These are phyloP conservation scores for Barbus barbus DNA, from an alignment of 2,113 vertebrate genomes.

Conservation along the genomic window DNA sequence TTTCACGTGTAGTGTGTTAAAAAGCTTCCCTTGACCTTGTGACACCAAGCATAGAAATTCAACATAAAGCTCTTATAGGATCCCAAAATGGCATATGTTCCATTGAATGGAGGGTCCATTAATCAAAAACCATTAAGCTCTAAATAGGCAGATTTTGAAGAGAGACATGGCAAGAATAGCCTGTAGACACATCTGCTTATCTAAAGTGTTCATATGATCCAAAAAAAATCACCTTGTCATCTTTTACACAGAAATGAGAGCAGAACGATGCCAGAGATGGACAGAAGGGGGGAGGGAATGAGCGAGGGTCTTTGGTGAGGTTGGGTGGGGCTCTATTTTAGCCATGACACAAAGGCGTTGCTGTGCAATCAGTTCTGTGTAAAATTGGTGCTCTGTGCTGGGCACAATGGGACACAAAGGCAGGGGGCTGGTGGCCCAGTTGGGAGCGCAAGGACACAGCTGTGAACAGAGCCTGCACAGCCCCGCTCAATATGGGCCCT, in stretches of 20 bases:
- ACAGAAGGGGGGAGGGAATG: slow-evolving; percentile 44
- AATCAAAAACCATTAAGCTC: slow-evolving; percentile 82
- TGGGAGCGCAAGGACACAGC: slow-evolving; percentile 80
- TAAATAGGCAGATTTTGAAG: slow-evolving; percentile 79
- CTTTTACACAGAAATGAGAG: slow-evolving; percentile 46
- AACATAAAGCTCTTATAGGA: slow-evolving; percentile 66
- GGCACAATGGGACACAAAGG: slow-evolving; percentile 83
- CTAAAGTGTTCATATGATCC: slow-evolving; percentile 62
- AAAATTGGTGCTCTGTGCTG: slow-evolving; percentile 80
- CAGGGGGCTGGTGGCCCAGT: slow-evolving; percentile 85
- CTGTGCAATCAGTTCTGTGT: slow-evolving; percentile 82
- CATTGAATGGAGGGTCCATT: slow-evolving; percentile 76
- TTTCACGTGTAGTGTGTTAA: slow-evolving; percentile 64
- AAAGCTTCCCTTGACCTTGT: slow-evolving; percentile 75
- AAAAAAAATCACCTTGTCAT: slow-evolving; percentile 74
- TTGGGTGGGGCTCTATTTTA: slow-evolving; percentile 61
- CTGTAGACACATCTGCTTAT: slow-evolving; percentile 41
- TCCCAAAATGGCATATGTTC: slow-evolving; percentile 77
- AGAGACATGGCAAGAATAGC: slow-evolving; percentile 55
- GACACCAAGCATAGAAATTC: too few species aligned
- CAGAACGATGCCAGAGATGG: slow-evolving; percentile 50
- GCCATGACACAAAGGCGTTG: slow-evolving; percentile 78
- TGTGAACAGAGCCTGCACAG: slow-evolving; percentile 86
- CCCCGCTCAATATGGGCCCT: slow-evolving; percentile 83
- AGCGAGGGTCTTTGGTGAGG: slow-evolving; percentile 57